phyloP scores from a whole-genome alignment of 2,797 vertebrate species.

The Cynodonichthys magdalenae region DNA sequence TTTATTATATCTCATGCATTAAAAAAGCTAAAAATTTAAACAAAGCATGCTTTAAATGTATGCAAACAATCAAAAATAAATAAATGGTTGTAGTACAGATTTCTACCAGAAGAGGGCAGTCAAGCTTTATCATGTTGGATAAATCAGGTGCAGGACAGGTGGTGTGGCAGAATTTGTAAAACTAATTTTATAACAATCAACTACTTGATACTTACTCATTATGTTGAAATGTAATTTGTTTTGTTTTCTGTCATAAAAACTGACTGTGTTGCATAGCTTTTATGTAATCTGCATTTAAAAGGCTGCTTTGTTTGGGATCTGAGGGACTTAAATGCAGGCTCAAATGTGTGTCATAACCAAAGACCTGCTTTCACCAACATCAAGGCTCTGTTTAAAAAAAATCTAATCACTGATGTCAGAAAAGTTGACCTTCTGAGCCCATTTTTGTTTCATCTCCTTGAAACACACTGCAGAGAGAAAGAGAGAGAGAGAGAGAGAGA shows the following conservation, averaged over 20 bases:
- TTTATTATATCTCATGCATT: too few species aligned
- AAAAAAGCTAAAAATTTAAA: not conserved
- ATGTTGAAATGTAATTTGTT: not conserved
- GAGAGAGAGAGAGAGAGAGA: slow-evolving; percentile 62
- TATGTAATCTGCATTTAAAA: too few species aligned
- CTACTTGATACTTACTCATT: too few species aligned
- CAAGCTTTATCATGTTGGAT: not conserved
- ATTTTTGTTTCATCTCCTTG: slow-evolving; percentile 37
- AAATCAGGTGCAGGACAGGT: not conserved
- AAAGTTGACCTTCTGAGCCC: slow-evolving; percentile 40
- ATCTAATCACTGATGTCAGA: slow-evolving; percentile 24
- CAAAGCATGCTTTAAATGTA: too few species aligned
- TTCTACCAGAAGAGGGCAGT: not conserved
- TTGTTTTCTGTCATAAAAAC: too few species aligned
- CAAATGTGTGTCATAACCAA: slow-evolving; percentile 11
- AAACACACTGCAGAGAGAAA: slow-evolving; percentile 37
- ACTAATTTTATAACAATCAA: not conserved
- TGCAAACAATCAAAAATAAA: not conserved
- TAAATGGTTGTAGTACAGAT: not conserved
- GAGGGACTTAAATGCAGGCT: not conserved
- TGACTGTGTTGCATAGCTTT: too few species aligned
- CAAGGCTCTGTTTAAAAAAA: slow-evolving; percentile 13
- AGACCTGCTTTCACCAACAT: slow-evolving; percentile 14
- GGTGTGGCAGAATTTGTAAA: not conserved
- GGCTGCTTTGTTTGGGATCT: too few species aligned